phyloP scores from a whole-genome alignment of 1,140 invertebrate species.

The Zaprionus gabonicus region DNA sequence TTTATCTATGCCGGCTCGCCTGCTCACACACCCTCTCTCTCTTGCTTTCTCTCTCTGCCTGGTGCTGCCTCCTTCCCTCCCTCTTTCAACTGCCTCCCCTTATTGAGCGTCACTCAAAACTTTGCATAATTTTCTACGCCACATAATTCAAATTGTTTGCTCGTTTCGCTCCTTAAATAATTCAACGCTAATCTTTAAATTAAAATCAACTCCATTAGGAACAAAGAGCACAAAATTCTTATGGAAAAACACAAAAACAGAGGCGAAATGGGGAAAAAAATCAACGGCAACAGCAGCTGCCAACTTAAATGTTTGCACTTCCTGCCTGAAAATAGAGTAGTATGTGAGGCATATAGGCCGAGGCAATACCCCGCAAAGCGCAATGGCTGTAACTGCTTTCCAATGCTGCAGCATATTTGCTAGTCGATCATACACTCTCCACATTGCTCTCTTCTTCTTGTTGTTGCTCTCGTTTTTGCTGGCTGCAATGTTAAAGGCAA shows the following conservation, averaged over 20 bases:
- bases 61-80: too few species aligned
- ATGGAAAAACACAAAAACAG: conserved; percentile 3
- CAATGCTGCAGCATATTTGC: conserved; percentile 14
- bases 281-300: conserved; percentile 31
- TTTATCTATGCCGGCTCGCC: conserved; percentile 56
- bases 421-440: neutral
- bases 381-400: conserved; percentile 15
- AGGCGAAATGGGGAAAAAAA: conserved; percentile 12
- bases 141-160: conserved; percentile 77
- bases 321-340: conserved; percentile 8
- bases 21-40: too few species aligned
- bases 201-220: conserved; percentile 72
- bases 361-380: neutral
- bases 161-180: conserved; percentile 63
- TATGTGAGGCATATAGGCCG: neutral
- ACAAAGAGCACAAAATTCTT: conserved; percentile 28
- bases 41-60: too few species aligned
- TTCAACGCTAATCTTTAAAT: conserved; percentile 81
- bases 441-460: conserved; percentile 4
- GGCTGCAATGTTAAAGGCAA: conserved; percentile 45
- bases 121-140: conserved; percentile 67
- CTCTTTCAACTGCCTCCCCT: neutral
- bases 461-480: conserved; percentile 11
- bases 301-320: conserved; percentile 55
- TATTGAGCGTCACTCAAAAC: conserved; percentile 19